These are phyloP conservation scores for Cephalopterus ornatus DNA, from an alignment of 2,113 vertebrate species.

Conservation along the genomic window DNA sequence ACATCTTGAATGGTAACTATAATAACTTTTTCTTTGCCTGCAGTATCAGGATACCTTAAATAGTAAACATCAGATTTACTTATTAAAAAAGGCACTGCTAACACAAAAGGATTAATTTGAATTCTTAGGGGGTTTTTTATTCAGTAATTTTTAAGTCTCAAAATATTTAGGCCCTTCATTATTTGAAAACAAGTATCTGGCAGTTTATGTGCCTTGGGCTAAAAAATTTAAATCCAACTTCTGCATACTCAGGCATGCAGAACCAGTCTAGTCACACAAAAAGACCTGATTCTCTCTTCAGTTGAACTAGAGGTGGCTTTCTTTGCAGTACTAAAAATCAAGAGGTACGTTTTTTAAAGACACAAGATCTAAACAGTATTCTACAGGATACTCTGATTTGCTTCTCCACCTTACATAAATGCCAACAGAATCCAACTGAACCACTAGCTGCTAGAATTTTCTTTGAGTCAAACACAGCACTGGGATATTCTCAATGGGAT, in stretches of 20 bases:
- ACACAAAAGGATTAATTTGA: not conserved
- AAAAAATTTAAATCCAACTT: not conserved
- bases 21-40: not conserved
- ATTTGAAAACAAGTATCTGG: not conserved
- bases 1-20: not conserved
- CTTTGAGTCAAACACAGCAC: not conserved
- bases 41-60: not conserved
- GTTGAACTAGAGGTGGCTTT: not conserved
- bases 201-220: not conserved
- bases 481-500: accelerated
- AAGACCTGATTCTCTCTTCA: not conserved
- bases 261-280: not conserved
- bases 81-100: not conserved
- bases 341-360: not conserved
- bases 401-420: not conserved
- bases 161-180: not conserved
- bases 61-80: not conserved
- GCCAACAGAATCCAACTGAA: not conserved
- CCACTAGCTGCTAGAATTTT: not conserved
- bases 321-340: not conserved
- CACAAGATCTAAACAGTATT: not conserved
- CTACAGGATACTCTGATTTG: not conserved
- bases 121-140: not conserved
- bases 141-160: not conserved
- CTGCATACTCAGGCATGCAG: not conserved